Base-by-base conservation (phyloP, 2,888 invertebrate genomes). In the Isoperla grammatica region DNA sequence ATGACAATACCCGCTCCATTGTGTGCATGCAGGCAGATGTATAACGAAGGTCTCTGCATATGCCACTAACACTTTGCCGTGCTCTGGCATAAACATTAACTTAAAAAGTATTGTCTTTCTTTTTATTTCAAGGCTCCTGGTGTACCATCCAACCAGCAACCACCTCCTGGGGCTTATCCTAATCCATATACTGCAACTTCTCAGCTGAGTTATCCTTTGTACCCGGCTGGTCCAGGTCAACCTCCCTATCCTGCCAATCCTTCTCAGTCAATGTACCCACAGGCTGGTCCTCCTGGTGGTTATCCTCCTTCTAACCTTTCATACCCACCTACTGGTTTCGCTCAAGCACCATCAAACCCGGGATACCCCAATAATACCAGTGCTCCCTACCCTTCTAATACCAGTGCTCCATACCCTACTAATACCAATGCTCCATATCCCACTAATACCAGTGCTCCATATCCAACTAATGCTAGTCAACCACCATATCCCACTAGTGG, bases 51-150 rank as follows among this genome's bases (percentile, higher is more conserved):
- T n/a, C n/a, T n/a, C n/a, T n/a, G n/a, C n/a, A n/a, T n/a, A n/a
- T n/a, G n/a, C n/a, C n/a, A n/a, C n/a, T n/a, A n/a, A n/a, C n/a
- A n/a, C n/a, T n/a, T n/a, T n/a, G n/a, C n/a, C n/a, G n/a, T n/a
- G n/a, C n/a, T n/a, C n/a, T n/a, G n/a, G n/a, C n/a, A n/a, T n/a
- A n/a, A n/a, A n/a, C n/a, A n/a, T n/a, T n/a, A n/a, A n/a, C n/a
- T n/a, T n/a, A n/a, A n/a, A n/a, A n/a, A 29, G 29, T 8, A 50
- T 15, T 56, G 35, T 62, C 40, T 57, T 40, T 39, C 49, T 57
- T 55, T 48, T 57, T 46, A 58, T 62, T 64, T 62, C 37, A 64
- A 62, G 64, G 60, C 53, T 60, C 49, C 61, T 37, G 63, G 63
- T 15, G 50, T 55, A 42, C 65, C 65, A 49, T 13, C 49, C 56